phyloP scores from a whole-genome alignment of 92 coral and sea anemone genomes.

The Zoanthus sociatus region DNA sequence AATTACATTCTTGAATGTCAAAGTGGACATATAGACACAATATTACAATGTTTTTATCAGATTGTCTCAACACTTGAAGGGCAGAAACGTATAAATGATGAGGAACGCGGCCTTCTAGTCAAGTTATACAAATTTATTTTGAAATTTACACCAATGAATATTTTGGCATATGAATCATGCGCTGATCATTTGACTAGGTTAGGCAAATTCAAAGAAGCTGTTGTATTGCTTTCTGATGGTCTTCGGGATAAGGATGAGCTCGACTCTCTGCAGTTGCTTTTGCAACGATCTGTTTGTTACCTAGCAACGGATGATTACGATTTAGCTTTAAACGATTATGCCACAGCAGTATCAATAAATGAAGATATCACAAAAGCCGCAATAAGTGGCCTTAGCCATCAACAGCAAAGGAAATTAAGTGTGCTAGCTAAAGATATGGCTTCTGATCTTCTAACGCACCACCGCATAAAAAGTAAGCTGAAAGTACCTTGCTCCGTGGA shows the following conservation, averaged over 20 bases:
- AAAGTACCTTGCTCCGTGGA: slow-evolving; percentile 65
- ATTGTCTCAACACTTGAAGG: slow-evolving; percentile 50
- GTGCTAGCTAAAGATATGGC: slow-evolving; percentile 61
- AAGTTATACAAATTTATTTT: slow-evolving; percentile 73
- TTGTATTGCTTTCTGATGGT: slow-evolving; percentile 70
- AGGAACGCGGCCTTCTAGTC: slow-evolving; percentile 35
- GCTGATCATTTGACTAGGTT: slow-evolving; percentile 69
- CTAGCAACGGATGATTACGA: slow-evolving; percentile 65
- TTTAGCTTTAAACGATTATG: slow-evolving; percentile 72
- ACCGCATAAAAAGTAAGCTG: slow-evolving; percentile 68
- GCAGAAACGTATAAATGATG: slow-evolving; percentile 18
- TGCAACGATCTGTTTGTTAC: slow-evolving; percentile 77
- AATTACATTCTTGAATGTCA: slow-evolving; percentile 67
- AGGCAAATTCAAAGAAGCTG: slow-evolving; percentile 72
- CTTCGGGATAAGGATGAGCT: slow-evolving; percentile 36
- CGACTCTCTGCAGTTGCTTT: slow-evolving; percentile 50
- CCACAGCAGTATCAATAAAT: slow-evolving; percentile 67
- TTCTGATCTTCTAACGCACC: slow-evolving; percentile 67
- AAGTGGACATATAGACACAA: slow-evolving; percentile 29
- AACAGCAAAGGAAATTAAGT: slow-evolving; percentile 57
- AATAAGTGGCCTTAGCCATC: slow-evolving; percentile 57
- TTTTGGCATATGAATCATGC: slow-evolving; percentile 60
- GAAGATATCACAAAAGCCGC: slow-evolving; percentile 67
- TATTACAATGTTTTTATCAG: slow-evolving; percentile 70
- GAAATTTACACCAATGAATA: slow-evolving; percentile 59